Evolutionary conservation across 2,113 vertebrate genomes (phyloP).

Genomic region (Etheostoma cragini): DNA sequence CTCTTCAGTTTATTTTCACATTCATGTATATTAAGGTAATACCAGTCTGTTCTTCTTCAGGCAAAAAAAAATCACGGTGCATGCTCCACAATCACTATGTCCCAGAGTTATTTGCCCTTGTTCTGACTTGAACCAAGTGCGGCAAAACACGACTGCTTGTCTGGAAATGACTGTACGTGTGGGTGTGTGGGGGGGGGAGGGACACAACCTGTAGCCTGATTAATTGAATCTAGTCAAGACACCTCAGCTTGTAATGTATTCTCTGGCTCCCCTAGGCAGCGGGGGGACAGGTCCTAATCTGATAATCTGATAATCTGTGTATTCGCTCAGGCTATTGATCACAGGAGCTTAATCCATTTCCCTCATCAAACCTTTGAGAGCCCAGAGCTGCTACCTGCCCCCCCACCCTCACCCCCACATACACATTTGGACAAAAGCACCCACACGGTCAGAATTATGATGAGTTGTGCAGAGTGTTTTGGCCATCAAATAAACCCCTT

Average conservation of each 20-base stretch:
- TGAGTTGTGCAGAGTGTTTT: slow-evolving; percentile 68
- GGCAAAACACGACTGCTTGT: slow-evolving; percentile 46
- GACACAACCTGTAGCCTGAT: slow-evolving; percentile 69
- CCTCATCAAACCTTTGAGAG: slow-evolving; percentile 71
- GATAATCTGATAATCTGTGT: slow-evolving; percentile 83
- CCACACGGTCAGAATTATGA: slow-evolving; percentile 59
- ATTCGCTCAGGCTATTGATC: slow-evolving; percentile 80
- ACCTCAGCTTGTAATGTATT: slow-evolving; percentile 73
- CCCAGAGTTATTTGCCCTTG: slow-evolving; percentile 50
- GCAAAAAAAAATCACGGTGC: slow-evolving; percentile 49
- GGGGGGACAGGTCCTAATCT: slow-evolving; percentile 76
- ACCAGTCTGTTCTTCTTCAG: slow-evolving; percentile 61
- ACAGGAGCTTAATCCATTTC: slow-evolving; percentile 77
- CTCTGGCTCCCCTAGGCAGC: slow-evolving; percentile 66
- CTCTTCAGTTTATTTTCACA: slow-evolving; percentile 43
- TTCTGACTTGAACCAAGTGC: slow-evolving; percentile 46
- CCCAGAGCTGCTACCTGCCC: slow-evolving; percentile 57
- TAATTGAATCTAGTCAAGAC: slow-evolving; percentile 72
- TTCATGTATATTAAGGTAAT: slow-evolving; percentile 54
- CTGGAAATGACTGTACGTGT: slow-evolving; percentile 50
- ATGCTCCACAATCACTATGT: slow-evolving; percentile 49
- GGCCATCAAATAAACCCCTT: slow-evolving; percentile 67
- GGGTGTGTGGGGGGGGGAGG: neutral
- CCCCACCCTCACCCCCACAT: neutral
- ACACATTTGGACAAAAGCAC: slow-evolving; percentile 43